These are phyloP conservation scores for Crocidura indochinensis DNA, from an alignment of 2,797 vertebrate genomes.

Conservation along the genomic window DNA sequence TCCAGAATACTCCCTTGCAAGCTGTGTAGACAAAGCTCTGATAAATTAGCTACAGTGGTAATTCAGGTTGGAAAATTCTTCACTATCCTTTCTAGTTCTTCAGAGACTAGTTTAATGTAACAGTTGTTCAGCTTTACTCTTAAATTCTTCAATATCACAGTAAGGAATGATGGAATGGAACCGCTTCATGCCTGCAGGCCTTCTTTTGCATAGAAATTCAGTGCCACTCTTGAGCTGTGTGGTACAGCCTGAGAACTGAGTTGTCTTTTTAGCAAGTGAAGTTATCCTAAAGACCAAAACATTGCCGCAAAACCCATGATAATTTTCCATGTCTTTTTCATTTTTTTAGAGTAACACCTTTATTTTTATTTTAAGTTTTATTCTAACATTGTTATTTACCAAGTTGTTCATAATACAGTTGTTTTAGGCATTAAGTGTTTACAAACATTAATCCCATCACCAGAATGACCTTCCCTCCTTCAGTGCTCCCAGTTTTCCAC, in stretches of 20 bases:
- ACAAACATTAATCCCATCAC: too few species aligned
- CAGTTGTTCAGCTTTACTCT: background rate
- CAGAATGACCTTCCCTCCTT: too few species aligned
- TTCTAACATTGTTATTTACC: too few species aligned
- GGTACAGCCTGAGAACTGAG: background rate
- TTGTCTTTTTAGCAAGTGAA: background rate
- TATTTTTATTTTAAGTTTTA: too few species aligned
- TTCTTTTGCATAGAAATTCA: too few species aligned
- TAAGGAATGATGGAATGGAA: too few species aligned
- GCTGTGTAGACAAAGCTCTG: too few species aligned
- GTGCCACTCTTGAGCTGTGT: background rate
- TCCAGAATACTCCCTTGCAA: background rate
- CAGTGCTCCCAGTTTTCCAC: too few species aligned
- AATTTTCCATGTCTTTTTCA: constrained; percentile 12
- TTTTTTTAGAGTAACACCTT: too few species aligned
- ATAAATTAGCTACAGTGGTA: background rate
- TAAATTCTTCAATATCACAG: background rate
- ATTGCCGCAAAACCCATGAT: background rate
- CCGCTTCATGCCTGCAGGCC: too few species aligned
- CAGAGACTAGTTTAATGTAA: background rate
- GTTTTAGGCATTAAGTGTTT: too few species aligned
- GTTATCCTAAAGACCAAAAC: background rate
- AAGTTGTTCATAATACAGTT: too few species aligned
- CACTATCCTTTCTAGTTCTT: background rate
- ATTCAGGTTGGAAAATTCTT: background rate